These are phyloP conservation scores for Gallirallus australis DNA, from an alignment of 2,797 vertebrate genomes.

Conservation along the genomic window DNA sequence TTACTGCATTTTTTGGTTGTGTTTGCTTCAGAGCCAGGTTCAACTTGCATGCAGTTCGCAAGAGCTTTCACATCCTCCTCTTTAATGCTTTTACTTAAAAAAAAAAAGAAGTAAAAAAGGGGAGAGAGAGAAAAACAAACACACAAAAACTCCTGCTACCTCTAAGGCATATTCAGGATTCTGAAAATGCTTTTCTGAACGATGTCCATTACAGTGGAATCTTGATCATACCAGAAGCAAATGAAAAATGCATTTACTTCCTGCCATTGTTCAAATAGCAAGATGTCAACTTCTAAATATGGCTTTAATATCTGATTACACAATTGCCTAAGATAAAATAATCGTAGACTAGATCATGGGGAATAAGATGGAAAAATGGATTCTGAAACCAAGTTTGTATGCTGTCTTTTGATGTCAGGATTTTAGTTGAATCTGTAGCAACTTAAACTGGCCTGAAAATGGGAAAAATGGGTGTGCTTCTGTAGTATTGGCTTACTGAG, in stretches of 20 bases:
- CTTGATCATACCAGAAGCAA: neutral
- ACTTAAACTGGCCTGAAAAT: neutral
- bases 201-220: neutral
- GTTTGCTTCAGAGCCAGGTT: neutral
- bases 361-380: neutral
- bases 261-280: neutral
- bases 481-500: neutral
- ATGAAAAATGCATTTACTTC: neutral
- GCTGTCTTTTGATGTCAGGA: neutral
- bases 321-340: neutral
- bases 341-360: neutral
- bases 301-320: neutral
- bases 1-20: neutral
- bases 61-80: neutral
- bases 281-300: neutral
- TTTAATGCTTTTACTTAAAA: neutral
- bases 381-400: neutral
- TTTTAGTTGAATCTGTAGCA: neutral
- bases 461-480: neutral
- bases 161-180: neutral
- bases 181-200: neutral
- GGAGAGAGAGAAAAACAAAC: neutral
- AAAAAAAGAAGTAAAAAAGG: no score
- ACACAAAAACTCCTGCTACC: fast-evolving
- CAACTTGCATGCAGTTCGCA: neutral